Evolutionary conservation across 2,888 invertebrate genomes (phyloP), one percentile per base, ranked within the genome.

Genomic region (Blastobasis lacticolella): DNA sequence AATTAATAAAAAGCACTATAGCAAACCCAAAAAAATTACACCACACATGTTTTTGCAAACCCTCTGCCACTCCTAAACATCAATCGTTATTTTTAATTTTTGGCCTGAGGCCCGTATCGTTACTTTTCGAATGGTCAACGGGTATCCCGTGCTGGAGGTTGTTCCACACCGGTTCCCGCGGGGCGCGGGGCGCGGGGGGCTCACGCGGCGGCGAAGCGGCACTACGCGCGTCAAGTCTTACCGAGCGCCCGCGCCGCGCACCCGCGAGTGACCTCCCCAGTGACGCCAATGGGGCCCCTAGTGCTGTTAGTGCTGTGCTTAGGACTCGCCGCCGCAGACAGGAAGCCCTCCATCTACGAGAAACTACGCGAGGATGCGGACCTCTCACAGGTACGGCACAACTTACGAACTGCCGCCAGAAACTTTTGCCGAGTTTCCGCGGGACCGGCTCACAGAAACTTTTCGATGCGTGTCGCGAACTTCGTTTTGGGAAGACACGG

Each of bases 351-450:
- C 57, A 85, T 92, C 56, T 85, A 90, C 60, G 91, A 92, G 74
- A 92, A 91, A 83, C 88, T 93, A 62, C 83, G 85, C 63, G 89
- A 89, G 75, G 92, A 92, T 79, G 74, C 90, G 56, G 92, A 93
- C 73, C 87, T 93, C 61, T 92, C 92, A 60, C 90, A 92, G 92
- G 93, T 92, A 89, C 80, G 66, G 23, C 56, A 55, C 71, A 78
- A 76, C 69, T 78, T 80, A 72, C 53, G 49, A 64, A 67, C 48
- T 23, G 23, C 23, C 23, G 23, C 23, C 23, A 23, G 23, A 23
- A 23, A 23, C 23, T 23, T 23, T 23, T 23, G 23, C 23, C 23
- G 23, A 23, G 23, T 23, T 23, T 23, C 23, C 23, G 23, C 23
- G 23, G 23, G 23, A 23, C 23, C 23, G 23, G 23, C 23, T 23